Evolutionary conservation across 2,797 vertebrate genomes (phyloP).

Genomic region (Mycteria americana): DNA sequence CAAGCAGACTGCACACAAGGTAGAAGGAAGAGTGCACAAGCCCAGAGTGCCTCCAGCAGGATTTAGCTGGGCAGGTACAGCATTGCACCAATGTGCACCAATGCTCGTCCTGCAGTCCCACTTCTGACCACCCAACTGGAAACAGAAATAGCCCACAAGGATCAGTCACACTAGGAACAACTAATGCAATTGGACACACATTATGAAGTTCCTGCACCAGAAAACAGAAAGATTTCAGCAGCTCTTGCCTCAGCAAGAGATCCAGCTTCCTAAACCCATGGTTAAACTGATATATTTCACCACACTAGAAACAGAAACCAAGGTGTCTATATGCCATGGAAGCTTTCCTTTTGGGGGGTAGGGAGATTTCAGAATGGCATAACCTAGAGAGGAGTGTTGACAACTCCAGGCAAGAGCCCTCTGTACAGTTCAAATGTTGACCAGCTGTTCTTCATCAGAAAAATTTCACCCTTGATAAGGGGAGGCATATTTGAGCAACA

Average conservation of each 20-base stretch:
- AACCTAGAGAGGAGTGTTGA: background rate
- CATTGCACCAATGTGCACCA: background rate
- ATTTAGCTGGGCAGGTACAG: background rate
- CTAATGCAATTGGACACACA: background rate
- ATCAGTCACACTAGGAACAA: background rate
- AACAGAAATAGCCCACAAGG: background rate
- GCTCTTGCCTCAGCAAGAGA: background rate
- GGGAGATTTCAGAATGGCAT: background rate
- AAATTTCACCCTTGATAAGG: background rate
- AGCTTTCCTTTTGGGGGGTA: background rate
- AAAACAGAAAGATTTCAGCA: background rate
- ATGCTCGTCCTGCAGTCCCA: background rate
- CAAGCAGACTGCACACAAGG: background rate
- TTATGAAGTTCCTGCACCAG: background rate
- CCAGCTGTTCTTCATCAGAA: background rate
- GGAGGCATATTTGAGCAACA: background rate
- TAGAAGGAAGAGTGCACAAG: background rate
- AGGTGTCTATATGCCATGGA: background rate
- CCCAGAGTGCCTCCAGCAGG: background rate
- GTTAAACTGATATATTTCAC: background rate
- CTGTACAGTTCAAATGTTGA: background rate
- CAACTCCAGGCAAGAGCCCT: background rate
- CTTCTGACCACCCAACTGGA: background rate
- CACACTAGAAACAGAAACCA: background rate
- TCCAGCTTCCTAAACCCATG: background rate